Evolutionary conservation across 2,888 invertebrate genomes (phyloP), one percentile per base, ranked within the genome.

Genomic region (Diaprepes abbreviatus): DNA sequence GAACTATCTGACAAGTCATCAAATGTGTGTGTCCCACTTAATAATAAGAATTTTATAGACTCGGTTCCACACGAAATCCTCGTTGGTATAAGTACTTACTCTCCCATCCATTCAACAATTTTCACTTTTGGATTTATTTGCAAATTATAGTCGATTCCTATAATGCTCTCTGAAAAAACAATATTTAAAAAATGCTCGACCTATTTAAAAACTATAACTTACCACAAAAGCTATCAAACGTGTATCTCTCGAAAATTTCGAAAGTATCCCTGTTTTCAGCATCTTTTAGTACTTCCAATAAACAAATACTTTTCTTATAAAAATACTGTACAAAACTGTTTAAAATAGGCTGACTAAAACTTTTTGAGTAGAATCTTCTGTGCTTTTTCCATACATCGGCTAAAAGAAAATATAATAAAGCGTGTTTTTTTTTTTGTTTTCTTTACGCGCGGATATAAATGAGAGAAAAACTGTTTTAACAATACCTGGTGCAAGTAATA

Each of bases 191-290:
- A 50, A 14, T 28, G 1, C 2, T 1, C 2, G 3, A 9, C 16
- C 35, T n/a, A n/a, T 19, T 54, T 16, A 5, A 12, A 14, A 24
- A 24, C 31, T 17, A 1, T 17, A 3, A 60, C 64, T 66, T 62
- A 73, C 73, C 71, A 24, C 69, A 71, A 52, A 73, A 73, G 35
- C 63, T 71, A 33, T 74, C 74, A 14, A 74, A 54, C 1, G 74
- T 69, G 24, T 68, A 71, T 40, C 58, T 54, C 36, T 73, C 69
- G 28, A 74, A 73, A 21, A 73, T 54, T 21, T 71, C 65, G 17
- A 62, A 73, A 24, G 36, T 45, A 24, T 73, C 69, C 21, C 43
- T 66, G 2, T 58, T 7, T 9, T 70, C 35, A 1, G 66, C 45
- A n/a, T 71, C 50, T 35, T 67, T 71, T 3, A 74, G 36, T 14